These are phyloP conservation scores for Neuroscelio doddi DNA, from an alignment of 2,888 invertebrate genomes.

Conservation along the genomic window DNA sequence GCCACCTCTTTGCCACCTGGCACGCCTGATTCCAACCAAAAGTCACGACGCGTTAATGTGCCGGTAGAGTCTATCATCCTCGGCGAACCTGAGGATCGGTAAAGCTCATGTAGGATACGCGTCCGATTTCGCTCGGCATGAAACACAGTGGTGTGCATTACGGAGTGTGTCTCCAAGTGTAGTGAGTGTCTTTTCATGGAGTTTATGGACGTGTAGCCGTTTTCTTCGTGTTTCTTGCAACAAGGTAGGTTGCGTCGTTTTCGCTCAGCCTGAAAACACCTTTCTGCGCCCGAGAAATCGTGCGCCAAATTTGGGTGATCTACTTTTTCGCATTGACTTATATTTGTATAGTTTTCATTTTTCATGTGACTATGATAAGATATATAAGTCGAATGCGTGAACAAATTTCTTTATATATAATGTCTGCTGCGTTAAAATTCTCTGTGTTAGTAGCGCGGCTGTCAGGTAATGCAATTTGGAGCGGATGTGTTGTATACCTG, in stretches of 20 bases:
- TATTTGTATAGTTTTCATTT: too few species aligned
- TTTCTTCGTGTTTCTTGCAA: slow-evolving; percentile 17
- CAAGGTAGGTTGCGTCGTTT: slow-evolving; percentile 17
- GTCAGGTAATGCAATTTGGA: slow-evolving; percentile 35
- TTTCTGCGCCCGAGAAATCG: too few species aligned
- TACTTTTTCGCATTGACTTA: too few species aligned
- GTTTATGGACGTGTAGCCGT: slow-evolving; percentile 17
- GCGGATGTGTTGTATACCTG: slow-evolving; percentile 36
- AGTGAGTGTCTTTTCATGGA: slow-evolving; percentile 38
- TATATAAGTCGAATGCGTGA: too few species aligned
- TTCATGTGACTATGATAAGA: too few species aligned
- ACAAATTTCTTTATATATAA: too few species aligned
- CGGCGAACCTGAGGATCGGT: too few species aligned
- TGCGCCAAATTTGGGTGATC: too few species aligned
- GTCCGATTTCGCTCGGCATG: slow-evolving; percentile 20
- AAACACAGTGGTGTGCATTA: slow-evolving; percentile 19
- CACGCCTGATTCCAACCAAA: slow-evolving; percentile 24
- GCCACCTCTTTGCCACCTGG: slow-evolving; percentile 31
- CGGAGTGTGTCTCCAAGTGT: slow-evolving; percentile 32
- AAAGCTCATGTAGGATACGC: too few species aligned
- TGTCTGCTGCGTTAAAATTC: background rate
- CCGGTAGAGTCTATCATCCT: slow-evolving; percentile 26
- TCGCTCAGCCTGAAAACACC: too few species aligned
- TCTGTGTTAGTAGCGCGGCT: slow-evolving; percentile 40
- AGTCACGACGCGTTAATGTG: slow-evolving; percentile 42